A percentile compares a stretch with the other conserved stretches of the same genome.
These are phyloP conservation scores for Leptestheria dahalacensis DNA, from an alignment of 1,140 invertebrate species.

Conservation along the genomic window DNA sequence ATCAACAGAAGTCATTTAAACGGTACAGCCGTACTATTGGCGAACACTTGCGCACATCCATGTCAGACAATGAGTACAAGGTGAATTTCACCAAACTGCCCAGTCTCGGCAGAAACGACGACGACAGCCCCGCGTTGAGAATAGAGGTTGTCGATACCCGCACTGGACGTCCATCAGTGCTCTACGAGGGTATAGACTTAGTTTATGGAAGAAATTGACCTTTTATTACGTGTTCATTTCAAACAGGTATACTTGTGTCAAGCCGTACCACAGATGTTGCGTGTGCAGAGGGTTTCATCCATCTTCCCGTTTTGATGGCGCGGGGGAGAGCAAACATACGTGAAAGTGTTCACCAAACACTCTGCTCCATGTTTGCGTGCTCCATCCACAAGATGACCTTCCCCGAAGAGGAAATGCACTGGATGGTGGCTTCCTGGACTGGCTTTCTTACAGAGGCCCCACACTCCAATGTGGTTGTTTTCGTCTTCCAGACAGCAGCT, in stretches of 20 bases:
- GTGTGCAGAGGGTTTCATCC: background rate
- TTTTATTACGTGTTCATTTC: background rate
- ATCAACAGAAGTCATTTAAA: background rate
- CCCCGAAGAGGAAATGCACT: background rate
- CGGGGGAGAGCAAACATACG: background rate
- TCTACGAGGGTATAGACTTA: background rate
- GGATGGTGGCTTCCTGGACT: background rate
- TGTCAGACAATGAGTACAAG: background rate
- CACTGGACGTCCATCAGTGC: background rate
- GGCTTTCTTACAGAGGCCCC: background rate
- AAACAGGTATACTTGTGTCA: background rate
- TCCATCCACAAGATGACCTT: background rate
- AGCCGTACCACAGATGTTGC: background rate
- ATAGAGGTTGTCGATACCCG: background rate
- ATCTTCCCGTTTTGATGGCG: conserved; percentile 3
- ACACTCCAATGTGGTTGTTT: background rate
- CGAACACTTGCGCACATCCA: background rate
- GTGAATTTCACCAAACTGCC: background rate
- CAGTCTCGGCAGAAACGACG: background rate
- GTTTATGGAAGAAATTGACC: background rate
- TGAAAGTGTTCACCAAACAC: conserved; percentile 1
- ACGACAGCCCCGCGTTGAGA: background rate
- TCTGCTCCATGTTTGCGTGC: background rate
- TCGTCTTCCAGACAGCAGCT: background rate
- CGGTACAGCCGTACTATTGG: background rate